Evolutionary conservation across 1,140 invertebrate species (phyloP), one percentile per base, ranked within the genome.

Genomic region (Zaprionus vittiger): DNA sequence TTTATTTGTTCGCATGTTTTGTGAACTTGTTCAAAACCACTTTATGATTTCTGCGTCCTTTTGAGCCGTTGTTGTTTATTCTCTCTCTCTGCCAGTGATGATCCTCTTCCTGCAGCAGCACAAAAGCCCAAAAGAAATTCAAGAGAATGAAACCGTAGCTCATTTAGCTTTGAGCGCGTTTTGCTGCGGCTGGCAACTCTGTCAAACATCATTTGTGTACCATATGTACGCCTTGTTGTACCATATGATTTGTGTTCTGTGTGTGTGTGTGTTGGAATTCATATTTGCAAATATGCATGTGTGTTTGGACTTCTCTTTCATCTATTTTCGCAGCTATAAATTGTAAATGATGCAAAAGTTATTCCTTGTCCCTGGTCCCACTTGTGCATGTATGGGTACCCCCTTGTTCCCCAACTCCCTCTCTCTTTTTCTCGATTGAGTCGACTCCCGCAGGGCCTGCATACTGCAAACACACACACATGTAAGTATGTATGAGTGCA

Each of bases 11-110:
- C 20, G 60, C 68, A 41, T 71, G 73, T 77, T 90, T 90, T 83
- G 41, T 90, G 72, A 89, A 90, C 81, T 90, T 90, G 86, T 80
- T 85, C 81, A 79, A 80, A 90, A 85, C 86, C 86, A 91, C 84
- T 89, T 89, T 90, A 90, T 90, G 86, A 90, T 90, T 90, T 91
- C 59, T 82, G 73, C 76, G 77, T 90, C 85, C 85, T 90, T 89
- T 89, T 73, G 62, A 56, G 54, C 73, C 75, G 62, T 77, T 77
- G 62, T 77, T 69, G 57, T 64, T 81, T 82, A 72, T 90, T 84
- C 61, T 84, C 28, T 47, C 41, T 44, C 41, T 7, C 15, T n/a
- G 65, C 69, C 78, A 77, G 85, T 80, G 81, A 89, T 81, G 80
- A 87, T 90, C 79, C 82, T 90, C 81, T 73, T 83, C 79, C 67